Evolutionary conservation across 92 coral and sea anemone genomes (phyloP), one percentile per base, ranked within the genome.

Genomic region (Scolanthus callimorphus): DNA sequence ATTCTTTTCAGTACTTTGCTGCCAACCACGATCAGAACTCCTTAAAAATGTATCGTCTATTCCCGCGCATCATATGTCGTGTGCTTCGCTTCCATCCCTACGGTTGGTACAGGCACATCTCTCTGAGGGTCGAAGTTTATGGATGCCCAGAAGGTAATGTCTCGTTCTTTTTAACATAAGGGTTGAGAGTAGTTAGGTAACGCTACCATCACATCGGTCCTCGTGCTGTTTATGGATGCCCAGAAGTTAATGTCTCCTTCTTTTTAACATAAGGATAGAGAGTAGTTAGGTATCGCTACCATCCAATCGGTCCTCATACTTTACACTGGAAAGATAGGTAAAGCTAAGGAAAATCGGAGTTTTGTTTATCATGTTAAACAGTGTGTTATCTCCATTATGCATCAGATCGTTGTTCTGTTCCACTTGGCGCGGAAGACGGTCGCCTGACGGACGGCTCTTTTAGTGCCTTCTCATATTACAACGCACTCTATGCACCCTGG

Each of bases 91-190:
- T 88, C 22, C 83, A 69, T 49, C 96, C 96, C 0, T 69, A 70
- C 57, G 68, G 71, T 52, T 88, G 83, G 80, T 23, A 61, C 25
- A n/a, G 57, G 3, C 90, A 83, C 55, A 73, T 78, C 64, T 59
- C 83, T 8, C 67, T 83, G 84, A 78, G 96, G 52, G 79, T 74
- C 31, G 96, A 88, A 65, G 73, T 88, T 47, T 69, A 72, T 53
- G 96, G 96, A 12, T 88, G 90, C 39, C 77, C 81, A 20, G 71
- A 74, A 78, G 73, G 90, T 83, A 61, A 50, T 2, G 1, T 25
- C 26, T 17, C 11, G 20, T n/a, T 24, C 20, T 19, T 17, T 17
- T 4, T 25, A 45, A 1, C 51, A 20, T 47, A 24, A 47, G 20
- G 52, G 8, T 24, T 47, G 15, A 13, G 6, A 6, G 52, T 3